Evolutionary conservation across 2,113 vertebrate genomes (phyloP).

Genomic region (Leptodactylus fuscus): DNA sequence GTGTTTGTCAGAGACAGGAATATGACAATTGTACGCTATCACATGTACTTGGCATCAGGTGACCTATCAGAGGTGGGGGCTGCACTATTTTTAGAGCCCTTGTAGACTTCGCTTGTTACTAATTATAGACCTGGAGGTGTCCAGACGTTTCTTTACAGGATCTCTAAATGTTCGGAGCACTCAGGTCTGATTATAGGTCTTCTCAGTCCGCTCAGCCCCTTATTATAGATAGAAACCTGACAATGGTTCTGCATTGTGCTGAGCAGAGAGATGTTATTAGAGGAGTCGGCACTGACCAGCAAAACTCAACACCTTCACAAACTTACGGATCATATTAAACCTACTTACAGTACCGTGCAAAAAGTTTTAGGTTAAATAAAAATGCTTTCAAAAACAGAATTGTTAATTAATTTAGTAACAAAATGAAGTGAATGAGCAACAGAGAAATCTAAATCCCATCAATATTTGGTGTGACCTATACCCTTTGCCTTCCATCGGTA

Average conservation of each 20-base stretch:
- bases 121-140: neutral
- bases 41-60: conserved; percentile 58
- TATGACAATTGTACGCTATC: conserved; percentile 65
- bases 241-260: neutral
- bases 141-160: neutral
- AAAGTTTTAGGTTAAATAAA: too few species aligned
- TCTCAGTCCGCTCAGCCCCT: neutral
- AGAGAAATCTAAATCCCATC: too few species aligned
- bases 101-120: neutral
- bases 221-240: neutral
- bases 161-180: conserved; percentile 1
- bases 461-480: too few species aligned
- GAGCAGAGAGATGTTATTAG: neutral
- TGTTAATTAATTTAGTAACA: too few species aligned
- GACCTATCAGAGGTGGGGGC: conserved; percentile 22
- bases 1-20: conserved; percentile 48
- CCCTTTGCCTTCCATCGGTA: too few species aligned
- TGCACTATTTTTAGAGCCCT: conserved; percentile 42
- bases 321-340: neutral
- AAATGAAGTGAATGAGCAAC: too few species aligned
- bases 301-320: neutral
- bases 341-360: too few species aligned
- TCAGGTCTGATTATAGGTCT: conserved; percentile 14
- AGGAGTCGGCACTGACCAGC: neutral
- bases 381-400: too few species aligned